Evolutionary conservation across 23 tunicate genomes (phyloP).

Genomic region (Ascidia mentula): DNA sequence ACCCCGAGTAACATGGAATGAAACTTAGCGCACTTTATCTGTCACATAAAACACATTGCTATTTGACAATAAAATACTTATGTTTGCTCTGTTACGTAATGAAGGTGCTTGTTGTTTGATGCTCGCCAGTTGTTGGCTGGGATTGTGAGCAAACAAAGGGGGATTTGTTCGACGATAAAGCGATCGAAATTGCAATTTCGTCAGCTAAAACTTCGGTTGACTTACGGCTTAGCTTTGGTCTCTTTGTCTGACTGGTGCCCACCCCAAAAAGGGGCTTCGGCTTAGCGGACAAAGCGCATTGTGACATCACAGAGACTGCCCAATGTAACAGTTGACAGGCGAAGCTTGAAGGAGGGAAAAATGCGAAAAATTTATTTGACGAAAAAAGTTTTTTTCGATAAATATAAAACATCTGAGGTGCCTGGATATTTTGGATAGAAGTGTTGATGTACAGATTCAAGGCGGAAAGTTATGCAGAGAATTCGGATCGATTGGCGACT

Average conservation of each 20-base stretch:
- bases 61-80: too few species aligned
- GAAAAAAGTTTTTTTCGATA: too few species aligned
- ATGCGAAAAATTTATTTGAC: background rate
- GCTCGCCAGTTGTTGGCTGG: background rate
- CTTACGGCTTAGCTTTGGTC: background rate
- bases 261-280: background rate
- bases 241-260: background rate
- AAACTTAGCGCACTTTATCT: too few species aligned
- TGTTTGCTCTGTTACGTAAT: background rate
- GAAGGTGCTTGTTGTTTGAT: background rate
- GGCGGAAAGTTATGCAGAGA: background rate
- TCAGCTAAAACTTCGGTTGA: background rate
- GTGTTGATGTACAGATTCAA: background rate
- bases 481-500: background rate
- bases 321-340: conserved; percentile 13
- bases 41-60: too few species aligned
- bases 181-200: background rate
- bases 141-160: background rate
- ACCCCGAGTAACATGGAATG: too few species aligned
- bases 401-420: too few species aligned
- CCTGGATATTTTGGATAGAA: too few species aligned
- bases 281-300: conserved; percentile 5
- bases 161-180: background rate
- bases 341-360: background rate
- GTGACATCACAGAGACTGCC: conserved; percentile 9